Conservation (phyloP, 2,113 vertebrate species). For the Platysteira castanea region DNA sequence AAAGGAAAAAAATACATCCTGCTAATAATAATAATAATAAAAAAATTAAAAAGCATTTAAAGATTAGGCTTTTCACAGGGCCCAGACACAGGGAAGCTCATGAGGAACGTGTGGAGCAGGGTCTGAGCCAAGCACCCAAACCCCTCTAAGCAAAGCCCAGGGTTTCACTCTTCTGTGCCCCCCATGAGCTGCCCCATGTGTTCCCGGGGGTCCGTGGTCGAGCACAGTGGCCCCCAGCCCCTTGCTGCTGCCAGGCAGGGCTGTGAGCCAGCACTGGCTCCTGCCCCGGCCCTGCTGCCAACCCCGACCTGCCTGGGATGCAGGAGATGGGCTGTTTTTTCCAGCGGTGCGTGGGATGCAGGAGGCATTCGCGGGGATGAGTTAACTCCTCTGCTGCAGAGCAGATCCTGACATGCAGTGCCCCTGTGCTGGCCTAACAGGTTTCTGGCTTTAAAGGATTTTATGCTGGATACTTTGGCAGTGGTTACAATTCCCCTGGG, state of each 20-base stretch:
- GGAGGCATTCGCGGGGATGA: background rate
- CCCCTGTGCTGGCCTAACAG: background rate
- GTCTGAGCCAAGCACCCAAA: background rate
- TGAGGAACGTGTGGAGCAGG: rapidly evolving
- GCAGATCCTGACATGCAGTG: background rate
- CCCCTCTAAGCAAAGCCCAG: rapidly evolving
- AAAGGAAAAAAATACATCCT: background rate
- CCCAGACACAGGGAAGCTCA: background rate
- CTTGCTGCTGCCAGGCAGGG: background rate
- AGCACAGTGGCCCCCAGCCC: background rate
- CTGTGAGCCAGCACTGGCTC: background rate
- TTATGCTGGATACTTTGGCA: background rate
- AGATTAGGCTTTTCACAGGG: background rate
- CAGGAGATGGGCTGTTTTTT: background rate
- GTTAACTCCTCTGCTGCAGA: background rate
- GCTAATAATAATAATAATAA: background rate
- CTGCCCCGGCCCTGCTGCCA: background rate
- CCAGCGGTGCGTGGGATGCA: background rate
- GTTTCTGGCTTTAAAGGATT: background rate
- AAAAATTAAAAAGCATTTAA: background rate
- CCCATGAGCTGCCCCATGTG: rapidly evolving
- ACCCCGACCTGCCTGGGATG: background rate
- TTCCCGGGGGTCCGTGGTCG: rapidly evolving
- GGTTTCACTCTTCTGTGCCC: background rate
- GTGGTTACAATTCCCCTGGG: background rate